Evolutionary conservation across 2,797 vertebrate species (phyloP), one percentile per base, ranked within the genome.

Genomic region (Sciurus carolinensis): DNA sequence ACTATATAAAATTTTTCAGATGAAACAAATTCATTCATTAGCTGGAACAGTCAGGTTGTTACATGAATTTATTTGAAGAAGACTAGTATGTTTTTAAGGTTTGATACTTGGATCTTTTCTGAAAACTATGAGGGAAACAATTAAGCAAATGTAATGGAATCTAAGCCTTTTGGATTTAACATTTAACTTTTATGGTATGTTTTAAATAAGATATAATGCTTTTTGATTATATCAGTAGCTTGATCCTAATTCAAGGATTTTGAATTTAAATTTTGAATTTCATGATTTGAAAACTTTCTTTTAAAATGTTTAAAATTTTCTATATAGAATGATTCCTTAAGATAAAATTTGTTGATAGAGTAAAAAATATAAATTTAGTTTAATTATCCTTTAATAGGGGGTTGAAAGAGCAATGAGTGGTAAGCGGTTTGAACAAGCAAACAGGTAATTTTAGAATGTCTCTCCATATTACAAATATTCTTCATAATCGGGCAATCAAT

Each of bases 11-110:
- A 64, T 69, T 69, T 77, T 72, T 57, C 30, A 82, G 8, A 77
- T 95, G 66, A 95, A 42, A 73, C 50, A 92, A 81, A 91, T 86
- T 42, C n/a, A 69, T 76, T 90, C 66, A 94, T 90, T 83, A 90
- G 13, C 36, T 77, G 59, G 30, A 73, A 92, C 28, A 69, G 5
- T 17, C 15, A 72, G 81, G 13, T 75, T 79, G n/a, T 76, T 83
- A 66, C 26, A 59, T 66, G 52, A 90, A 93, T 50, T 92, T 42
- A 83, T 80, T 95, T 94, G 36, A 42, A 33, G 52, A 95, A 67
- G 67, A 90, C 30, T 91, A 75, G 17, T 14, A n/a, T 77, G 26
- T 84, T 9, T 90, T 94, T 91, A 95, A 86, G 28, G 13, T 76
- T 90, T 85, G 28, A 86, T 87, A 26, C 28, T 93, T 75, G 91